A percentile compares a stretch with the other conserved stretches of the same genome.
Evolutionary conservation across 2,888 invertebrate genomes (phyloP).

Genomic region (Drepanosiphum platanoidis): DNA sequence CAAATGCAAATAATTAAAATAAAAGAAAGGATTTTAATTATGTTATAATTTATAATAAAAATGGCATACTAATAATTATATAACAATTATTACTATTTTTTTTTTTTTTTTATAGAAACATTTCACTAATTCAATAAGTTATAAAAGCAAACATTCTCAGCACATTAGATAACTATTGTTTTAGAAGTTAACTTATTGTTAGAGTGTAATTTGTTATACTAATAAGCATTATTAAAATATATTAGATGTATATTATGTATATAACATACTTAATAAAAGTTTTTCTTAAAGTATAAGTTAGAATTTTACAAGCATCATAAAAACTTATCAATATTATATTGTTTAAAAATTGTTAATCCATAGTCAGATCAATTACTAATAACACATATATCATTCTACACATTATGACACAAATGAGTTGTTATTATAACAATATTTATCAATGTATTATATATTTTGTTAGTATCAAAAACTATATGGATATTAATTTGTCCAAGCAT

Average conservation of each 20-base stretch:
- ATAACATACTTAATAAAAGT: not conserved
- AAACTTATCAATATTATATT: no score
- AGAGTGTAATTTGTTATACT: not conserved
- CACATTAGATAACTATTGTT: not conserved
- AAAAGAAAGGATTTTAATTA: not conserved
- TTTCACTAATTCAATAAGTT: no score
- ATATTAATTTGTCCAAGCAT: conserved; percentile 20
- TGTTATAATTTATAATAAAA: not conserved
- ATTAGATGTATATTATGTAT: not conserved
- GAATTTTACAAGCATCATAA: no score
- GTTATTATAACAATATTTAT: not conserved
- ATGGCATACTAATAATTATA: not conserved
- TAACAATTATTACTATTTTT: no score
- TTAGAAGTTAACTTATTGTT: not conserved
- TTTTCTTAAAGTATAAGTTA: no score
- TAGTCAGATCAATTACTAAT: not conserved
- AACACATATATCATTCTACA: not conserved
- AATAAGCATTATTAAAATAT: not conserved
- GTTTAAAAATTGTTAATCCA: no score
- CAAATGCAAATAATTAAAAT: not conserved
- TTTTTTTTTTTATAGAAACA: no score
- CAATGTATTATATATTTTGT: conserved; percentile 20
- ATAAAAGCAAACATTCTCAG: not conserved
- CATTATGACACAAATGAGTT: no score
- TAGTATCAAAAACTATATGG: conserved; percentile 15